A percentile compares a stretch with the other conserved stretches of the same genome.
phyloP scores from a whole-genome alignment of 2,888 invertebrate genomes.

The Polymixis lichenea region DNA sequence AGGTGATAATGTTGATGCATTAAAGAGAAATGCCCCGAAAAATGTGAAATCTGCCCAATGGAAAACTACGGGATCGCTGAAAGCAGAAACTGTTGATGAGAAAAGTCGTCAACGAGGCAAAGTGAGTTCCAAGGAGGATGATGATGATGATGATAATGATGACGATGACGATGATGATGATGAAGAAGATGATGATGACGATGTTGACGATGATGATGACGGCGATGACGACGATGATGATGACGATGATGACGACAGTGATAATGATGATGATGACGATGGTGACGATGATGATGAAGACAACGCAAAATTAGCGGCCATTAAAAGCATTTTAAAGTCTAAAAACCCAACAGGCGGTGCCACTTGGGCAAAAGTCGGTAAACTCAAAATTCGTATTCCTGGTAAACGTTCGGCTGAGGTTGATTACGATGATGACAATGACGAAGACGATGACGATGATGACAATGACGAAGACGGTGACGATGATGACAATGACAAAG shows the following conservation, averaged over 20 bases:
- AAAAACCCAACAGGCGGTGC: slow-evolving; percentile 67
- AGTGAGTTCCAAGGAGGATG: slow-evolving; percentile 70
- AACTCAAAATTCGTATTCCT: slow-evolving; percentile 72
- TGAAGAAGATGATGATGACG: slow-evolving; percentile 77
- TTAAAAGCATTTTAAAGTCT: slow-evolving; percentile 70
- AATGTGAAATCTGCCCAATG: slow-evolving; percentile 71
- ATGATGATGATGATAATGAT: slow-evolving; percentile 88
- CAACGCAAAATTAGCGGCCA: slow-evolving; percentile 74
- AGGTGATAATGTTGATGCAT: slow-evolving; percentile 71
- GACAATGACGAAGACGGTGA: slow-evolving; percentile 82
- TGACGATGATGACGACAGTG: slow-evolving; percentile 82
- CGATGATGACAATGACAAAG: slow-evolving; percentile 74
- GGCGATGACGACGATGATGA: slow-evolving; percentile 76
- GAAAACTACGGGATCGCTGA: slow-evolving; percentile 82
- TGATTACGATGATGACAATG: slow-evolving; percentile 84
- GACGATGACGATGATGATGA: slow-evolving; percentile 86
- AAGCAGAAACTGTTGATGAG: slow-evolving; percentile 72
- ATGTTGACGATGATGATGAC: slow-evolving; percentile 75
- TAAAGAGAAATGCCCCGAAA: slow-evolving; percentile 69
- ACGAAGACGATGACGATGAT: slow-evolving; percentile 75
- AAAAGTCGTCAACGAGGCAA: slow-evolving; percentile 49
- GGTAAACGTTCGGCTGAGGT: slow-evolving; percentile 72
- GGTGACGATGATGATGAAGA: slow-evolving; percentile 82
- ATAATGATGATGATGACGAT: slow-evolving; percentile 70
- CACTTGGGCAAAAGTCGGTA: slow-evolving; percentile 72